Evolutionary conservation across 2,113 vertebrate species (phyloP), one percentile per base, ranked within the genome.

Genomic region (Proterorhinus semilunaris): DNA sequence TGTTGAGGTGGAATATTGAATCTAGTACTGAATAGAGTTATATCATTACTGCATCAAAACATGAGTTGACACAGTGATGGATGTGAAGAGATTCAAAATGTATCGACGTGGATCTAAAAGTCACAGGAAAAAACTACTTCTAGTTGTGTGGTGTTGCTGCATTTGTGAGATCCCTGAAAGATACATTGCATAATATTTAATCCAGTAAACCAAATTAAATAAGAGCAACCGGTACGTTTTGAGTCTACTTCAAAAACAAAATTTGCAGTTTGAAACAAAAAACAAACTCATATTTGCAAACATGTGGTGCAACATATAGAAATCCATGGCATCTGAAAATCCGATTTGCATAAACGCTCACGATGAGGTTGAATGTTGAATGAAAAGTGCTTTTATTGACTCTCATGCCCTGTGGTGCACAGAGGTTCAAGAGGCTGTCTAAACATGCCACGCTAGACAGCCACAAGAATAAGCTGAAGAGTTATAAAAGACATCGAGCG

Each of bases 401-500:
- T 68, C 54, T 66, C 54, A 63, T 68, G 57, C 70, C 10, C 47
- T 63, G 62, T 50, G 71, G 13, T 68, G 51, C 47, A 47, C 8
- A 59, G 62, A 45, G 61, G 80, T 83, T 83, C 74, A 86, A 76
- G 74, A 86, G 75, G 80, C 78, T 78, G 73, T 89, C 76, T 61
- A 85, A 88, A 83, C 76, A 81, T 76, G 57, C 69, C 27, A 53
- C 17, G 68, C 8, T 16, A 64, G 69, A 68, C 68, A 72, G 68
- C 69, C 62, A 74, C 71, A 79, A 74, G 54, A 83, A 83, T 74
- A 76, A 82, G 75, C 81, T 63, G 72, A 77, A 65, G 65, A 72
- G 76, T 67, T 84, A 72, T 83, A 84, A 87, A 86, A 88, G 64
- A 83, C 75, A 76, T 72, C 63, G 77, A 83, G 62, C 75, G 65